phyloP scores from a whole-genome alignment of 2,888 invertebrate genomes.

The Agapostemon virescens region DNA sequence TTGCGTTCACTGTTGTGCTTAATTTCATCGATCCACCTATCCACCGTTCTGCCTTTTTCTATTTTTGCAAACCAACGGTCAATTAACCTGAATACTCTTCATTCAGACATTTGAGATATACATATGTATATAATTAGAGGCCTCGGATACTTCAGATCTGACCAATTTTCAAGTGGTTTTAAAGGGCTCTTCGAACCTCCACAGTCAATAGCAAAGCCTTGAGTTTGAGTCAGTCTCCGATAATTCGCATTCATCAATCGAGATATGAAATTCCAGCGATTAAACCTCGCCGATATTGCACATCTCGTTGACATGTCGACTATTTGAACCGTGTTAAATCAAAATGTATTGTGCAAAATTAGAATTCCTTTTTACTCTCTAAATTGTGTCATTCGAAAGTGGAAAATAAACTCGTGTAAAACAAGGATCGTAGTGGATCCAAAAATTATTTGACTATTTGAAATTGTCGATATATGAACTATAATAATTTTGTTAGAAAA shows the following conservation, averaged over 20 bases:
- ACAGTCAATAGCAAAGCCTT: slow-evolving; percentile 45
- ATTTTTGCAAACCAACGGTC: slow-evolving; percentile 18
- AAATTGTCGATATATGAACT: no score
- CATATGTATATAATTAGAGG: slow-evolving; percentile 36
- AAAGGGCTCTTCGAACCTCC: slow-evolving; percentile 36
- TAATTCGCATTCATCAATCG: slow-evolving; percentile 40
- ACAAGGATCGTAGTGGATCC: no score
- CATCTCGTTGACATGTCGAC: background rate
- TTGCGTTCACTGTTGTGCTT: background rate
- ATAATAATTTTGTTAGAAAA: no score
- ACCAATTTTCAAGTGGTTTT: slow-evolving; percentile 50
- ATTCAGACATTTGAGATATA: slow-evolving; percentile 32
- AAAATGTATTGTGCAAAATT: no score
- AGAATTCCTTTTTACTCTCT: no score
- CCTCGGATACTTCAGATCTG: slow-evolving; percentile 29
- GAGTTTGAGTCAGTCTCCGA: slow-evolving; percentile 47
- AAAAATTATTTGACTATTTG: no score
- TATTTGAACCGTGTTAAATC: no score
- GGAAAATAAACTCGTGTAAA: no score
- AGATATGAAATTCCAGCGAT: slow-evolving; percentile 41
- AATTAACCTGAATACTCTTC: slow-evolving; percentile 36
- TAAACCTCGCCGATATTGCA: slow-evolving; percentile 17
- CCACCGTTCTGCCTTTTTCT: background rate
- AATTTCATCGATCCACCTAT: slow-evolving; percentile 10
- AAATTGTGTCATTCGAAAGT: no score